Evolutionary conservation across 2,888 invertebrate species (phyloP), one percentile per base, ranked within the genome.

Genomic region (Drosophila borborema): DNA sequence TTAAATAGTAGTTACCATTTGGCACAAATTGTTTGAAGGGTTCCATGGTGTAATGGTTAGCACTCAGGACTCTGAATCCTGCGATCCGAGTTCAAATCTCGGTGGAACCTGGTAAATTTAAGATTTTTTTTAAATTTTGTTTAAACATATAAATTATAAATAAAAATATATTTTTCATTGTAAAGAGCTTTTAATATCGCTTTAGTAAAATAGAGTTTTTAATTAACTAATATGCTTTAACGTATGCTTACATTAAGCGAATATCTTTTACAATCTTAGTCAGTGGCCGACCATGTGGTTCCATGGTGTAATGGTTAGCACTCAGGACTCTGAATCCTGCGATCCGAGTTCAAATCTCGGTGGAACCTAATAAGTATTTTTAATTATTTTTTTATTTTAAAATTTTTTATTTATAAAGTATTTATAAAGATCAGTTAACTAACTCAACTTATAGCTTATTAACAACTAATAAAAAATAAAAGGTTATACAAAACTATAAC

Each of bases 281-380:
- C 54, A 6, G 0, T 5, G 2, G 1, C 0, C 2, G 6, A 0
- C 1, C 43, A 54, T 12, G 16, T 31, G 94, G 94, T 94, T 92
- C 93, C 94, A 94, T 94, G 94, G 94, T 94, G 94, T 94, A 94
- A 94, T 93, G 94, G 94, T 94, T 93, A 94, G 94, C 94, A 94
- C 94, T 94, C 93, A 93, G 94, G 94, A 94, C 94, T 93, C 92
- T 93, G 93, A 93, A 93, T 93, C 93, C 93, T 92, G 93, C 92
- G 93, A 93, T 93, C 93, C 93, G 93, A 93, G 93, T 93, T 93
- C 93, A 93, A 93, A 92, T 93, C 93, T 93, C 93, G 93, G 93
- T 92, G 92, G 92, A 90, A 93, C 93, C 92, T 93, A 8, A 23
- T 9, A 2, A 4, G 0, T 16, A 18, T 41, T 9, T 12, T 63